These are phyloP conservation scores for Synergus gifuensis DNA, from an alignment of 2,888 invertebrate species.

Conservation along the genomic window DNA sequence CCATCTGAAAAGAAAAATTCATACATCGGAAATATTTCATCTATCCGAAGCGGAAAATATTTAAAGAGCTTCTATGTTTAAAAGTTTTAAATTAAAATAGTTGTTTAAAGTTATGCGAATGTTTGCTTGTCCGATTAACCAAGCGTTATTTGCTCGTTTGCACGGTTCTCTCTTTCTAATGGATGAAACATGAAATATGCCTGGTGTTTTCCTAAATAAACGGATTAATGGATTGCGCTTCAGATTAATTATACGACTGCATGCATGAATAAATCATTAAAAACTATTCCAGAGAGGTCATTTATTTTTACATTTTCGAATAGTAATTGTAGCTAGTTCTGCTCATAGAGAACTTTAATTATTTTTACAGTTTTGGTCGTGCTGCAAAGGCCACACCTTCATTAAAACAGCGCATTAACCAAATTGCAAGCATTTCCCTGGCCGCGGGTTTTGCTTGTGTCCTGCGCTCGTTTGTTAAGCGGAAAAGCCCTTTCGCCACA, in stretches of 20 bases:
- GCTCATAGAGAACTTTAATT: conserved; percentile 32
- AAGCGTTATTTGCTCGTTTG: too few species aligned
- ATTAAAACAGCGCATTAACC: conserved; percentile 62
- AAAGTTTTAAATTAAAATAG: too few species aligned
- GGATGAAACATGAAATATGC: too few species aligned
- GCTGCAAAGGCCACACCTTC: conserved; percentile 52
- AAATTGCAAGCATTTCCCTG: conserved; percentile 63
- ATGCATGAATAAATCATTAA: too few species aligned
- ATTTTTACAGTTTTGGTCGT: conserved; percentile 44
- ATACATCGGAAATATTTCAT: neutral
- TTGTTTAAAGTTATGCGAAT: too few species aligned
- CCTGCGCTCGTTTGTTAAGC: conserved; percentile 61
- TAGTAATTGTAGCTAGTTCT: neutral
- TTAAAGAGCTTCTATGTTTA: too few species aligned
- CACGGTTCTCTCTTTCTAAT: too few species aligned
- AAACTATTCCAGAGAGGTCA: neutral
- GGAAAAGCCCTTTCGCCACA: conserved; percentile 63
- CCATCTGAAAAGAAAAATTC: neutral
- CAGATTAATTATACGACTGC: too few species aligned
- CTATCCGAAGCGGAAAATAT: too few species aligned
- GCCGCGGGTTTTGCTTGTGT: conserved; percentile 50
- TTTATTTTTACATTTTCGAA: neutral
- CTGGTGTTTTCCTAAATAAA: too few species aligned
- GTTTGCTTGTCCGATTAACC: too few species aligned
- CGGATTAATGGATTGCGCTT: too few species aligned